These are phyloP conservation scores for Callopanchax toddi DNA, from an alignment of 2,113 vertebrate genomes.

Conservation along the genomic window DNA sequence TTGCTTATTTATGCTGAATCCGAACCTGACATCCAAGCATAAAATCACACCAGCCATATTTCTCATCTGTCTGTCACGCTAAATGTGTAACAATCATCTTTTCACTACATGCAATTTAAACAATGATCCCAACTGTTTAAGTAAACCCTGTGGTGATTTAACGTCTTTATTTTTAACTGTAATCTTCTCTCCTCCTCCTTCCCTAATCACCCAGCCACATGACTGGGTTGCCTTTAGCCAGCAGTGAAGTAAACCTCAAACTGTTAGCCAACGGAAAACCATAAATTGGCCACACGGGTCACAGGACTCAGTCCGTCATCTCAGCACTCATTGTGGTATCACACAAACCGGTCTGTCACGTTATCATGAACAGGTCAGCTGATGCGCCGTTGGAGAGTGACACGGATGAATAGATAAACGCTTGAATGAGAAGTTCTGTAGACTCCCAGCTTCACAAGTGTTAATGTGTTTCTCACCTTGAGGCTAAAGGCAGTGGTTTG, in stretches of 20 bases:
- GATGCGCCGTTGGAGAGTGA: conserved; percentile 32
- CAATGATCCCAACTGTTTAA: background rate
- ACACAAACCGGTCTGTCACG: conserved; percentile 52
- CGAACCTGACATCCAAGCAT: background rate
- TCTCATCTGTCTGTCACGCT: no score
- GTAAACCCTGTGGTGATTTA: conserved; percentile 3
- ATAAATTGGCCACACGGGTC: conserved; percentile 55
- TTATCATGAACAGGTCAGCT: conserved; percentile 59
- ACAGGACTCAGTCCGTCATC: conserved; percentile 61
- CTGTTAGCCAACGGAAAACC: conserved; percentile 43
- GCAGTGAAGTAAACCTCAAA: conserved; percentile 31
- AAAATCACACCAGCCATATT: no score
- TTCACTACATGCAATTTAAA: background rate
- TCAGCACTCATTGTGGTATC: conserved; percentile 51
- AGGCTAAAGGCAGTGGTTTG: conserved; percentile 51
- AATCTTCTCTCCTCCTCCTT: conserved; percentile 2
- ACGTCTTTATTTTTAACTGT: conserved; percentile 7
- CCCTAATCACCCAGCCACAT: conserved; percentile 38
- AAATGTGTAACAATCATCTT: background rate
- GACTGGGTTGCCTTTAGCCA: conserved; percentile 54
- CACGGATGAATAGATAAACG: conserved; percentile 30
- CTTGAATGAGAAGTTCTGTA: conserved; percentile 24
- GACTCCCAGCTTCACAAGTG: conserved; percentile 43
- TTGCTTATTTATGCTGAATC: background rate
- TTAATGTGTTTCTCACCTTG: conserved; percentile 74